These are phyloP conservation scores for Malthinus seriepunctatus DNA, from an alignment of 2,888 invertebrate species.

Conservation along the genomic window DNA sequence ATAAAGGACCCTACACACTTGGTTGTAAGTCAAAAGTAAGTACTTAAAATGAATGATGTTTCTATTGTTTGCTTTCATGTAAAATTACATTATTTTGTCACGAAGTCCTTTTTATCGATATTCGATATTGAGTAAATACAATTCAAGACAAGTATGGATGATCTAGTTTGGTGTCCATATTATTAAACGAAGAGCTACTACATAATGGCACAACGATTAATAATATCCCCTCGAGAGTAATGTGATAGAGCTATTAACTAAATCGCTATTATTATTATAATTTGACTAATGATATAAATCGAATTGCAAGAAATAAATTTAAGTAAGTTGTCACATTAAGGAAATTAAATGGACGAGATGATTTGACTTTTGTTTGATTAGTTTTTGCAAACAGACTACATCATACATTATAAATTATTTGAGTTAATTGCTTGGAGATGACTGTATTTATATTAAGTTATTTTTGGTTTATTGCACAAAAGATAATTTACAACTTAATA, in stretches of 20 bases:
- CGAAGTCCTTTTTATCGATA: slow-evolving; percentile 11
- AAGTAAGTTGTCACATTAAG: slow-evolving; percentile 21
- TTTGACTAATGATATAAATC: slow-evolving; percentile 22
- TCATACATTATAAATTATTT: too few species aligned
- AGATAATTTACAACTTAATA: too few species aligned
- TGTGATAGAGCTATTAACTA: slow-evolving; percentile 6
- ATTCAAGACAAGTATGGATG: slow-evolving; percentile 19
- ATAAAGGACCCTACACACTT: too few species aligned
- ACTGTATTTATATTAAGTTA: too few species aligned
- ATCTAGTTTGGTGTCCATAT: neutral
- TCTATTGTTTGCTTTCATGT: slow-evolving; percentile 1
- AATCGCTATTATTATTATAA: slow-evolving; percentile 19
- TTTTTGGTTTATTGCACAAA: too few species aligned
- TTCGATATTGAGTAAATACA: slow-evolving; percentile 17
- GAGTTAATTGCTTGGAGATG: too few species aligned
- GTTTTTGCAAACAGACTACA: neutral
- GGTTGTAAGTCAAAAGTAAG: too few species aligned
- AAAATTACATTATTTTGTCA: slow-evolving; percentile 1
- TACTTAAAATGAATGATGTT: slow-evolving; percentile 3
- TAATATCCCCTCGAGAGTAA: neutral
- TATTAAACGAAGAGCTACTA: neutral
- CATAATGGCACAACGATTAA: slow-evolving; percentile 3
- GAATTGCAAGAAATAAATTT: slow-evolving; percentile 26
- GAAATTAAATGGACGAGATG: slow-evolving; percentile 21
- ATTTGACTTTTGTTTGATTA: slow-evolving; percentile 4